Evolutionary conservation across 2,113 vertebrate genomes (phyloP), one percentile per base, ranked within the genome.

Genomic region (Bujurquina vittata): DNA sequence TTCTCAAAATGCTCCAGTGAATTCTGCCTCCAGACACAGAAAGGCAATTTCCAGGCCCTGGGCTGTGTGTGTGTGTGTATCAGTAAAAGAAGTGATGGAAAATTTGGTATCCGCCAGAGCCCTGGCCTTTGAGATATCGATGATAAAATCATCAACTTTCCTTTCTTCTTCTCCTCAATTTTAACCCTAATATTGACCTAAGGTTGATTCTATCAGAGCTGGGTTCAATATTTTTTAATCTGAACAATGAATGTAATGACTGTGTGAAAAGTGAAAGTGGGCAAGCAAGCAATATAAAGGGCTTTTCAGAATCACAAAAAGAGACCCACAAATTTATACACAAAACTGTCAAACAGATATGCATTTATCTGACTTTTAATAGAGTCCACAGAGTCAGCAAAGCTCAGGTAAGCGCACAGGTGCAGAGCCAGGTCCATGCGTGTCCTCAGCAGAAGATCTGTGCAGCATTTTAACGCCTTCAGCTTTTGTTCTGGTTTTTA

Each of bases 11-110:
- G 89, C 84, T 88, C 60, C 7, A 1, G 58, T 90, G 91, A 93
- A 94, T 90, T 94, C 87, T 90, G 90, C 92, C 92, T 93, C 83
- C 61, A 91, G 92, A 91, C 75, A 80, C 86, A 92, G 81, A 93
- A 80, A 91, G 89, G 87, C 87, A 88, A 93, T 95, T 93, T 94
- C 86, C 90, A 90, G 84, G 89, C 91, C 86, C 74, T n/a, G 80
- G 87, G 91, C 82, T 80, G 75, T 86, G 63, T 91, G 55, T 84
- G 60, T 77, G 54, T 84, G 60, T 79, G 52, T 84, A 58, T 78
- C 63, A 17, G 87, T 89, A 84, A 81, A 83, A 80, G 88, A 89
- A 82, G 82, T 7, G 69, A 79, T 73, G 79, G 40, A 85, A 87
- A 85, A 88, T 91, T 76, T 82, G 78, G 55, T 83, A 84, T 80